Evolutionary conservation across 2,113 vertebrate species (phyloP).

Genomic region (Aldabrachelys gigantea): DNA sequence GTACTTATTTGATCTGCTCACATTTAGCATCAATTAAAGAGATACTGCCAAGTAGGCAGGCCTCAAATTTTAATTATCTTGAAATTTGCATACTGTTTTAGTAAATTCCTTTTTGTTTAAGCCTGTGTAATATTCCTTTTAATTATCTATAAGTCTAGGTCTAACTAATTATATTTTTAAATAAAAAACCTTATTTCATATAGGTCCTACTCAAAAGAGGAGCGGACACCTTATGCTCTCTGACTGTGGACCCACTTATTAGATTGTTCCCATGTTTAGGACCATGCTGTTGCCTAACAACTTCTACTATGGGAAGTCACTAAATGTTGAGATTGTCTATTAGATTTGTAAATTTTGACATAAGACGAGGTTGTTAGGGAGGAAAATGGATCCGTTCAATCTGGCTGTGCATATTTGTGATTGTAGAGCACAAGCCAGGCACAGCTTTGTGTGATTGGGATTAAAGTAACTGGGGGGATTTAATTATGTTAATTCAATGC

Average conservation of each 20-base stretch:
- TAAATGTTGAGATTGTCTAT: neutral
- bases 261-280: neutral
- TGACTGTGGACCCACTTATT: neutral
- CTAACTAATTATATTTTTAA: slow-evolving; percentile 39
- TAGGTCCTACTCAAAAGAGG: neutral
- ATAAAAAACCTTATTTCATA: slow-evolving; percentile 6
- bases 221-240: neutral
- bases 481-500: slow-evolving; percentile 1
- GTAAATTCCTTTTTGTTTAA: slow-evolving; percentile 68
- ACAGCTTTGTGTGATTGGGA: neutral
- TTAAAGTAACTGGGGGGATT: neutral
- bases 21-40: slow-evolving; percentile 65
- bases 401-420: neutral
- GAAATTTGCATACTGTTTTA: slow-evolving; percentile 64
- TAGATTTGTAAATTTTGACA: neutral
- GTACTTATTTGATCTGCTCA: slow-evolving; percentile 66
- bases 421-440: neutral
- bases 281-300: neutral
- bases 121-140: slow-evolving; percentile 41
- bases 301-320: neutral
- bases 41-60: slow-evolving; percentile 37
- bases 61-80: slow-evolving; percentile 70
- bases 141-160: slow-evolving; percentile 63
- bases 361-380: neutral
- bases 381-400: neutral